phyloP scores from a whole-genome alignment of 2,797 vertebrate genomes.

The Eurystomus glaucurus region DNA sequence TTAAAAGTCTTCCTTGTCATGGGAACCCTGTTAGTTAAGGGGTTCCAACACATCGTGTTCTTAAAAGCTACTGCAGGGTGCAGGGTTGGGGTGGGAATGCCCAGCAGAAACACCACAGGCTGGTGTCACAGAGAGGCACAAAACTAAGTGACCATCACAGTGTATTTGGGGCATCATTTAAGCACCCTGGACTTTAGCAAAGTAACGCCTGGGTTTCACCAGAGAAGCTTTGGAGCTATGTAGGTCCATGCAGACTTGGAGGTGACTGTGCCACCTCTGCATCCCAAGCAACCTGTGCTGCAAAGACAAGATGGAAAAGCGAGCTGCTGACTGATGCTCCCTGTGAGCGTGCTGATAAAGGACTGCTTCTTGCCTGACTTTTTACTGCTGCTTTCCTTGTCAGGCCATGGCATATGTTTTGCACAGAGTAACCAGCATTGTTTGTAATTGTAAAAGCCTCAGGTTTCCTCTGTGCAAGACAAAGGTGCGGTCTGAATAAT shows the following conservation, averaged over 20 bases:
- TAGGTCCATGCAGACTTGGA: not conserved
- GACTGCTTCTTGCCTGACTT: not conserved
- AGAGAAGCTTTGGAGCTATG: not conserved
- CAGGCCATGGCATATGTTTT: not conserved
- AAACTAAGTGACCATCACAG: not conserved
- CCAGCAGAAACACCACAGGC: not conserved
- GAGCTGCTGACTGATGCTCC: accelerated
- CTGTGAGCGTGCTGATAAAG: not conserved
- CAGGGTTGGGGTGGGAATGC: not conserved
- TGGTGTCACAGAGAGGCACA: accelerated
- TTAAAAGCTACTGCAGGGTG: not conserved
- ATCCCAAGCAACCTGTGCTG: not conserved
- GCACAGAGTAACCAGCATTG: conserved; percentile 1
- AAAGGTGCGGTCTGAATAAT: not conserved
- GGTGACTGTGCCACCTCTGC: accelerated
- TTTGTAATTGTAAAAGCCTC: conserved; percentile 31
- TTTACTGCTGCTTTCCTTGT: not conserved
- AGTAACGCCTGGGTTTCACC: not conserved
- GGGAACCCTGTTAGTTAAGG: not conserved
- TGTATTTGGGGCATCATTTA: not conserved
- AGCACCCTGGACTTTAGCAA: not conserved
- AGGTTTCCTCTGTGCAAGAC: not conserved
- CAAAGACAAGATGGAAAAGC: not conserved
- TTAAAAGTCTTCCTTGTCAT: not conserved
- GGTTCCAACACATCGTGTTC: not conserved